A percentile compares a stretch with the other conserved stretches of the same genome.
These are phyloP conservation scores for Gryllus longicercus DNA, from an alignment of 2,888 invertebrate genomes.

Conservation along the genomic window DNA sequence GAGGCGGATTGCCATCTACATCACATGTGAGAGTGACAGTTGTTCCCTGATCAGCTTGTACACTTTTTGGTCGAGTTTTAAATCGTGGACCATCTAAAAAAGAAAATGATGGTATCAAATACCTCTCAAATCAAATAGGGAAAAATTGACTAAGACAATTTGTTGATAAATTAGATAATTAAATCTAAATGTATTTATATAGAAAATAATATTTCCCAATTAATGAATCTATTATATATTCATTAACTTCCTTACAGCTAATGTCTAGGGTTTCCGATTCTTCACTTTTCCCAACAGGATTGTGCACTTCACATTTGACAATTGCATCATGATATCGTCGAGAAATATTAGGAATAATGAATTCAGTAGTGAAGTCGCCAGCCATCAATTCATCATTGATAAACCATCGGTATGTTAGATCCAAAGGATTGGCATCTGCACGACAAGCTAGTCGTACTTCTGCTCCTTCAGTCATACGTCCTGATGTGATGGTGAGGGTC, in stretches of 20 bases:
- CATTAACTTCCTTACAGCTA: slow-evolving; percentile 69
- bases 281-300: slow-evolving; percentile 85
- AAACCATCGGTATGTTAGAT: slow-evolving; percentile 60
- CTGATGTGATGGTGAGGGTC: slow-evolving; percentile 48
- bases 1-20: slow-evolving; percentile 85
- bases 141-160: no score
- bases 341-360: slow-evolving; percentile 76
- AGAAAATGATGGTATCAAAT: slow-evolving; percentile 31
- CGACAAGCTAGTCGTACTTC: slow-evolving; percentile 80
- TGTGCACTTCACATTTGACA: slow-evolving; percentile 87
- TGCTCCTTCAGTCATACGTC: slow-evolving; percentile 73
- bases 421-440: slow-evolving; percentile 86
- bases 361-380: slow-evolving; percentile 77
- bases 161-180: neutral
- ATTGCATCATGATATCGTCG: slow-evolving; percentile 79
- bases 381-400: slow-evolving; percentile 76
- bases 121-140: no score
- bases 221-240: neutral
- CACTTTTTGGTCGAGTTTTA: slow-evolving; percentile 68
- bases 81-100: slow-evolving; percentile 78
- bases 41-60: slow-evolving; percentile 79
- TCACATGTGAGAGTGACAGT: slow-evolving; percentile 80
- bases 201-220: neutral
- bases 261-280: slow-evolving; percentile 83
- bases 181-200: neutral